A percentile compares a stretch with the other conserved stretches of the same genome.
Conservation (phyloP, 2,888 invertebrate species). For the Diaperis boleti region DNA sequence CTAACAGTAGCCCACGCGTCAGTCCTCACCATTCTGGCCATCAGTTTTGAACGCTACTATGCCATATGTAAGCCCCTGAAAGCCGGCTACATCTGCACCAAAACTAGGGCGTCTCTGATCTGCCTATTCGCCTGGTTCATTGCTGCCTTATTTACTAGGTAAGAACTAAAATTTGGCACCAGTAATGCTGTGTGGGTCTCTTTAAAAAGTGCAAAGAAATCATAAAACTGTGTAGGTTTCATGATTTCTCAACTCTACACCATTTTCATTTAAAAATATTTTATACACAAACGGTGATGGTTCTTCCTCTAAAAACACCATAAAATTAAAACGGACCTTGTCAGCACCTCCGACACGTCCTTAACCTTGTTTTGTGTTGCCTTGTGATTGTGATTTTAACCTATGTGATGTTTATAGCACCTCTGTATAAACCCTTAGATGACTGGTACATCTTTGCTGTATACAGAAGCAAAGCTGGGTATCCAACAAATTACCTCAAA, state of each 20-base stretch:
- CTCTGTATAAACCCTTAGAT: slow-evolving; percentile 47
- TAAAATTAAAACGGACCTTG: slow-evolving; percentile 13
- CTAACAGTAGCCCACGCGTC: slow-evolving; percentile 93
- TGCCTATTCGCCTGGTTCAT: slow-evolving; percentile 87
- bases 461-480: slow-evolving; percentile 18
- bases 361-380: slow-evolving; percentile 41
- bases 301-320: slow-evolving; percentile 12
- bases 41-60: slow-evolving; percentile 88
- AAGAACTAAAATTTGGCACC: slow-evolving; percentile 53
- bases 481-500: neutral
- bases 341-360: slow-evolving; percentile 23
- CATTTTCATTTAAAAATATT: slow-evolving; percentile 6
- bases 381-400: slow-evolving; percentile 47
- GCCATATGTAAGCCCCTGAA: slow-evolving; percentile 93
- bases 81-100: slow-evolving; percentile 91
- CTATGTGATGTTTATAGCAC: slow-evolving; percentile 46
- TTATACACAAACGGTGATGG: slow-evolving; percentile 25
- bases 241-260: slow-evolving; percentile 2
- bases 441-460: slow-evolving; percentile 44
- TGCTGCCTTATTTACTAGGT: slow-evolving; percentile 89
- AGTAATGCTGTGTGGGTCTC: slow-evolving; percentile 3
- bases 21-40: slow-evolving; percentile 91
- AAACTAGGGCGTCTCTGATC: slow-evolving; percentile 84
- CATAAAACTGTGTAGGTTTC: slow-evolving; percentile 7
- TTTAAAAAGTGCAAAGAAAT: slow-evolving; percentile 8